Percentiles rank a stretch among this genome's conserved stretches.
Conservation (phyloP, 2,888 invertebrate species). For the Glaucopsyche alexis region DNA sequence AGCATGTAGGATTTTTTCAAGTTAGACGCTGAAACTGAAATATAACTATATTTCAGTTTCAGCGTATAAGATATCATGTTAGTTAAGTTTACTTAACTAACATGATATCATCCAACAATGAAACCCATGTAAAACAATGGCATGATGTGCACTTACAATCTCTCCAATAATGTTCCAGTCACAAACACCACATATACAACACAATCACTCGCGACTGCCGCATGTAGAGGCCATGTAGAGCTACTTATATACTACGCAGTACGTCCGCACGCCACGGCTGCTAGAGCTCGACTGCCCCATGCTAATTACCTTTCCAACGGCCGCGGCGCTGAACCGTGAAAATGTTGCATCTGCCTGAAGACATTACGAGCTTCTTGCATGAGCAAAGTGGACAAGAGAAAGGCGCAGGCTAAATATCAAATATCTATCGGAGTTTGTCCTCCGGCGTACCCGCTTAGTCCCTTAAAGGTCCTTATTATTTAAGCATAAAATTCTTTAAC, state of each 20-base stretch:
- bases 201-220: neutral
- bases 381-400: neutral
- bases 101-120: neutral
- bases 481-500: too few relatives aligned
- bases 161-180: neutral
- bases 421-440: neutral
- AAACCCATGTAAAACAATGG: neutral
- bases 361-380: neutral
- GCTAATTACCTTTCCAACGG: slow-evolving; percentile 20
- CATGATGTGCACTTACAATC: neutral
- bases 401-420: neutral
- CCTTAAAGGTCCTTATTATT: too few relatives aligned
- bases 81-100: neutral
- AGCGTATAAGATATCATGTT: neutral
- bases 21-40: too few relatives aligned
- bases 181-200: neutral
- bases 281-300: slow-evolving; percentile 5
- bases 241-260: neutral
- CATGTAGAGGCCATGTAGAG: neutral
- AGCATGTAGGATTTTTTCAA: too few relatives aligned
- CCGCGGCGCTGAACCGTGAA: slow-evolving; percentile 21
- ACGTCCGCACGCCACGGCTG: neutral
- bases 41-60: too few relatives aligned
- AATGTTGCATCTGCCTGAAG: slow-evolving; percentile 22
- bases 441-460: neutral